Evolutionary conservation across 2,797 vertebrate genomes (phyloP).

Genomic region (Karalla daura): DNA sequence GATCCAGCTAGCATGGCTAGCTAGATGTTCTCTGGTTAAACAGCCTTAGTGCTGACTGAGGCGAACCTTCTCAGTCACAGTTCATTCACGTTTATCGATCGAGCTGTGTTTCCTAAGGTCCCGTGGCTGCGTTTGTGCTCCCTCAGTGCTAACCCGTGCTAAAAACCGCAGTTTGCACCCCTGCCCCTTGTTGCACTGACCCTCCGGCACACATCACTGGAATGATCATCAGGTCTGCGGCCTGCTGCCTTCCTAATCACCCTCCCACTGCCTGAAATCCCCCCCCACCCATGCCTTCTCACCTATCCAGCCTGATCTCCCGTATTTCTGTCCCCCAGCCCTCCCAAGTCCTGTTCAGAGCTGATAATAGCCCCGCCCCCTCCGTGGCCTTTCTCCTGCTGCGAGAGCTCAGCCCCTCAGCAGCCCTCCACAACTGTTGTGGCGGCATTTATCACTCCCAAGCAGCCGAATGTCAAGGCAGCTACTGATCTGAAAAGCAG

Average conservation of each 20-base stretch:
- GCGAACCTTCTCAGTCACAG: not conserved
- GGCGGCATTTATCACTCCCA: constrained; percentile 74
- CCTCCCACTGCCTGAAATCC: constrained; percentile 30
- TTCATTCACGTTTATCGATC: constrained; percentile 1
- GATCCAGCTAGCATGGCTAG: not conserved
- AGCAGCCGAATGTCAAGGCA: constrained; percentile 60
- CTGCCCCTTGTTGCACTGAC: constrained; percentile 11
- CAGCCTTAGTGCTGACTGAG: not conserved
- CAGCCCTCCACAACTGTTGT: constrained; percentile 58
- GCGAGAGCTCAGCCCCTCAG: constrained; percentile 49
- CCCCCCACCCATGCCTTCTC: too few species aligned
- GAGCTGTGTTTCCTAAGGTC: not conserved
- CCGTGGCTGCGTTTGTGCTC: constrained; percentile 29
- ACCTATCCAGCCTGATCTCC: constrained; percentile 59
- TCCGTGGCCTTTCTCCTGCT: constrained; percentile 82
- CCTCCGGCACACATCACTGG: not conserved
- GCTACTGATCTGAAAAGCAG: constrained; percentile 55
- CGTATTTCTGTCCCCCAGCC: constrained; percentile 80
- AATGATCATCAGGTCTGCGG: not conserved
- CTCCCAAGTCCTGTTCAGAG: constrained; percentile 61
- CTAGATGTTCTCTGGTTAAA: not conserved
- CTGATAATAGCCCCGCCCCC: constrained; percentile 79
- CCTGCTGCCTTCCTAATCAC: constrained; percentile 4
- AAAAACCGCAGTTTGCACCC: constrained; percentile 27
- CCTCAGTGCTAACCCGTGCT: constrained; percentile 37